Base-by-base conservation (phyloP, 2,888 invertebrate genomes). In the Teleogryllus oceanicus region DNA sequence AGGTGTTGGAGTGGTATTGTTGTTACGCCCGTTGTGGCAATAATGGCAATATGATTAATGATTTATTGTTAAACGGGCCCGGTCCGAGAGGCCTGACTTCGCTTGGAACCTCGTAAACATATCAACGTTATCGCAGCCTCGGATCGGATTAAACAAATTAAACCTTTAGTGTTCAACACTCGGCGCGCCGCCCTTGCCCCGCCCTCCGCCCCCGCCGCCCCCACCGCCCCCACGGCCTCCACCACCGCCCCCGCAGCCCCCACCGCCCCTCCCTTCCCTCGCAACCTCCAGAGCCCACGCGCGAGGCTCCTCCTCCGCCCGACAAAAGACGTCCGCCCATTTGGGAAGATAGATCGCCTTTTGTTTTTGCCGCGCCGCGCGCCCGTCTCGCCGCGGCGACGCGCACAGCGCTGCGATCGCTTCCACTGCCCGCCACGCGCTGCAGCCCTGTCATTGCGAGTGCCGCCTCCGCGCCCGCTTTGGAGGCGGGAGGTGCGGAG, bases 121-220 rank as follows among this genome's bases (percentile, higher is more conserved):
- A 80, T 80, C 80, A 74, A 49, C 74, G 78, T 80, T 80, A 80
- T 80, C 80, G 77, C 74, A 74, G 20, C 74, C 51, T 76, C 80
- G 80, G 80, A 82, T 82, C 82, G 78, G 80, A 82, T 82, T 82
- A 82, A 82, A 82, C 82, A 82, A 80, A 82, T 82, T 82, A 80
- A 80, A 82, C 78, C 80, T 80, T 80, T 80, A 78, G 78, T 78
- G 78, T 78, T 82, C 80, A 82, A 80, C 82, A 82, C 82, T 78
- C 80, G 79, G 62, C 62, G n/a, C 62, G 62, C 62, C 62, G 62
- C 62, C 62, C 4, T 62, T 50, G n/a, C 50, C 49, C 50, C 76
- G 20, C 74, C 79, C 76, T 49, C 77, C 49, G 16, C 74, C 49
- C 24, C 50, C 79, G 3, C 49, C 74, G 74, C 77, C 75, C 13